Base-by-base conservation (phyloP, 2,888 invertebrate genomes). In the Zele albiditarsus region DNA sequence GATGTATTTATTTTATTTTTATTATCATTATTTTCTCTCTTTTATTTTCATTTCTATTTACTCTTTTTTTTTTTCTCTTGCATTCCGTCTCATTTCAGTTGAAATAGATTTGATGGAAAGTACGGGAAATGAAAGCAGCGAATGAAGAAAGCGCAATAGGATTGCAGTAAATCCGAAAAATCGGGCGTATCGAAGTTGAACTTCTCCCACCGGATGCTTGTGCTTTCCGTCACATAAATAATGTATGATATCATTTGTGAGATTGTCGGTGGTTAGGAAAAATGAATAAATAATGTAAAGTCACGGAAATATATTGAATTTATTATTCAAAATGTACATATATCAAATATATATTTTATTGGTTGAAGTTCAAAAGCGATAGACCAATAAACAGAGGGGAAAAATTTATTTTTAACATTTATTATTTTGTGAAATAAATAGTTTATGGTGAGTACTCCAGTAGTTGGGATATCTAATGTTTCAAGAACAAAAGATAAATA, bases 171-270 rank as follows among this genome's bases (percentile, higher is more conserved):
- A 70, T 76, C 16, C 73, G 38, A 73, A 68, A 76, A 74, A 76
- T 73, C 53, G 63, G 25, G 38, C 27, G 33, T 20, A 38, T 25
- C n/a, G 10, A 31, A 31, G 62, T 63, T 63, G n/a, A 38, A n/a
- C 23, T 65, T 73, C 66, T 65, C 12, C 14, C n/a, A 16, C 12
- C n/a, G 31, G 31, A 16, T 16, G 12, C 8, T 65, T 76, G 74
- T 79, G 79, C 78, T 80, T 80, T 79, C 65, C 73, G 70, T 66
- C 78, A 76, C 73, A 79, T 82, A 82, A 84, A 84, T 84, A 85
- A 84, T 82, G 82, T 78, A 82, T 79, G 78, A 75, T 77, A 80
- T 80, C 80, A 82, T 82, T 82, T 81, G 79, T 77, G 76, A 65
- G 74, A 38, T 38, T 31, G 62, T 31, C 12, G n/a, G 69, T 53